phyloP scores from a whole-genome alignment of 2,113 vertebrate species.

The Craseonycteris thonglongyai region DNA sequence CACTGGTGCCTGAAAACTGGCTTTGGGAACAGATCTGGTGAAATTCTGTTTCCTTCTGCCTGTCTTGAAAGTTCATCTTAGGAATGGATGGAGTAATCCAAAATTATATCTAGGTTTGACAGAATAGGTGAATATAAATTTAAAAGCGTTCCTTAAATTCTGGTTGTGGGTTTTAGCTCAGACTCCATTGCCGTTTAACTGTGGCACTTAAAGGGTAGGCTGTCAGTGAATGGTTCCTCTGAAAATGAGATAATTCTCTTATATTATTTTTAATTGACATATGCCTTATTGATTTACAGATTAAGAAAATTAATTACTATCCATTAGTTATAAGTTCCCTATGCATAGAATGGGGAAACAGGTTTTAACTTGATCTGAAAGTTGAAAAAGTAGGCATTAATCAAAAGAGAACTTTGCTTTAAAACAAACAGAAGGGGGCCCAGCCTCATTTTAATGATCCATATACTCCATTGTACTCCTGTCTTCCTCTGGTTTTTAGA shows the following conservation, averaged over 20 bases:
- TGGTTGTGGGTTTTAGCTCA: neutral
- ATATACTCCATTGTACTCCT: neutral
- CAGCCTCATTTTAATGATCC: neutral
- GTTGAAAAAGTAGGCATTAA: neutral
- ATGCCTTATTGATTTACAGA: neutral
- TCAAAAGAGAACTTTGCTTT: neutral
- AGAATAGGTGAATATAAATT: neutral
- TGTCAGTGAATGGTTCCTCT: neutral
- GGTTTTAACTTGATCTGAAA: neutral
- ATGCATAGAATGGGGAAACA: neutral
- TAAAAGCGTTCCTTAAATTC: neutral
- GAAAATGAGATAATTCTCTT: neutral
- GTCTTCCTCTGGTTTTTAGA: neutral
- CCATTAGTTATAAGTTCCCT: neutral
- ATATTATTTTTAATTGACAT: neutral
- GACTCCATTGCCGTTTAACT: neutral
- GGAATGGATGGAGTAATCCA: neutral
- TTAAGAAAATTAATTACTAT: neutral
- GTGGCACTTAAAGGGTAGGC: neutral
- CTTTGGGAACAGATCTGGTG: neutral
- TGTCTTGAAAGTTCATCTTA: neutral
- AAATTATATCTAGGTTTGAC: neutral
- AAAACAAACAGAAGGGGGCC: neutral
- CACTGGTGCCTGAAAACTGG: neutral
- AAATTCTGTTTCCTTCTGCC: neutral